Percentiles rank a stretch among this genome's conserved stretches.
Evolutionary conservation across 2,113 vertebrate species (phyloP).

Genomic region (Lagopus leucura): DNA sequence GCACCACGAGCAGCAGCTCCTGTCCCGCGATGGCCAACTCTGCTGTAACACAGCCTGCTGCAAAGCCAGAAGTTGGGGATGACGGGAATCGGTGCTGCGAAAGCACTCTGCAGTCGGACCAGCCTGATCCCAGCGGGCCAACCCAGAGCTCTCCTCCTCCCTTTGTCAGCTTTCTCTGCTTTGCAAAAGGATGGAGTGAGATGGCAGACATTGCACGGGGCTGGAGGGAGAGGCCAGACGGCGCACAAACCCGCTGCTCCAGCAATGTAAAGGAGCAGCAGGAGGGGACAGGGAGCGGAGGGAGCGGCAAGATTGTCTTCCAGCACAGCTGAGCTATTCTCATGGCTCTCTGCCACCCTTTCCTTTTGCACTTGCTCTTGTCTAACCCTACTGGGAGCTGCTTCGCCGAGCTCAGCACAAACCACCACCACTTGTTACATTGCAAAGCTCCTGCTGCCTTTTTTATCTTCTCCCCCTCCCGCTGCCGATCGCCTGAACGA

Average conservation of each 20-base stretch:
- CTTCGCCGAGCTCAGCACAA: background rate
- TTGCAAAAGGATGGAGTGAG: background rate
- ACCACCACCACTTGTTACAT: background rate
- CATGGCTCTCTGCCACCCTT: slow-evolving; percentile 48
- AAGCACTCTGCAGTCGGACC: accelerated
- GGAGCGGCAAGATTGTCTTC: slow-evolving; percentile 42
- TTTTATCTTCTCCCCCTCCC: background rate
- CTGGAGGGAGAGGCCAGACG: too few relatives aligned
- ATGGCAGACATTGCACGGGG: background rate
- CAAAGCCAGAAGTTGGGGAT: accelerated
- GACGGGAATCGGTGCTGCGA: accelerated
- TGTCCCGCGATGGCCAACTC: background rate
- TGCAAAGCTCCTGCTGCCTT: background rate
- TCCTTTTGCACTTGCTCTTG: background rate
- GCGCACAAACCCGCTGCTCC: background rate
- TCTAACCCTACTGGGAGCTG: background rate
- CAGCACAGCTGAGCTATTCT: background rate
- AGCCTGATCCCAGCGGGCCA: background rate
- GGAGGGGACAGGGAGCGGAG: background rate
- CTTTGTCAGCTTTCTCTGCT: background rate
- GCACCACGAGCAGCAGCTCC: background rate
- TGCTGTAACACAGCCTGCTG: background rate
- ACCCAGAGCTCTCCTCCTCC: background rate
- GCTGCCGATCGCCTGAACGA: background rate
- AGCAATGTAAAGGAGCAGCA: background rate